Evolutionary conservation across 2,113 vertebrate genomes (phyloP), one percentile per base, ranked within the genome.

Genomic region (Ornithorhynchus anatinus): DNA sequence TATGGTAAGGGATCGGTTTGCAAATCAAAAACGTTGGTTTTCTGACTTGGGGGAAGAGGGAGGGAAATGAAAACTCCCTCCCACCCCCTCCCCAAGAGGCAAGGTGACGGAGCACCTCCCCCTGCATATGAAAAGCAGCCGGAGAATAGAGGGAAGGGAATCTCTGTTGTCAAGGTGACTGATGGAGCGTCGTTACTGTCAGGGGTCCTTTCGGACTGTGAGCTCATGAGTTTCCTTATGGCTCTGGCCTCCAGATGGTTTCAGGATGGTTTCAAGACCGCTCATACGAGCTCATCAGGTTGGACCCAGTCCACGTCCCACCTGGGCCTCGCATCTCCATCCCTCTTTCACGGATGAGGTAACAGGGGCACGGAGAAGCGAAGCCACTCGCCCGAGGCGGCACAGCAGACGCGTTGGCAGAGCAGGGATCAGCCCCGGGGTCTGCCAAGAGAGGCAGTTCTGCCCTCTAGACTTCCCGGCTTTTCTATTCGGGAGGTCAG

Each of bases 111-210:
- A 59, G 91, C 84, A 87, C 76, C 64, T 91, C 86, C 67, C 58
- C 29, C 88, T 95, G 92, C 94, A 94, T 96, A 93, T 94, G 92
- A 96, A 95, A 94, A 92, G 84, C 3, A 27, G 83, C 88, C 76
- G 32, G 81, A 89, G 80, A 69, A 72, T 69, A 84, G 83, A 89
- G 84, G 82, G 82, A 82, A 58, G 73, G 84, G 84, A 84, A 77
- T 79, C 80, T 84, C 77, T 63, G 80, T 86, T 85, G 87, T 90
- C 88, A 68, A 16, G 54, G 62, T 74, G 70, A 81, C 82, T 86
- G 82, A 85, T 89, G 84, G 78, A 87, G 78, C 47, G 69, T 72
- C 82, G 31, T 59, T 50, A 71, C 85, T 20, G 6, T 52, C n/a
- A 13, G 43, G 52, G 47, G 48, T 47, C 7, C 36, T 63, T 32